Evolutionary conservation across 2,888 invertebrate species (phyloP).

Genomic region (Apotomis turbidana): DNA sequence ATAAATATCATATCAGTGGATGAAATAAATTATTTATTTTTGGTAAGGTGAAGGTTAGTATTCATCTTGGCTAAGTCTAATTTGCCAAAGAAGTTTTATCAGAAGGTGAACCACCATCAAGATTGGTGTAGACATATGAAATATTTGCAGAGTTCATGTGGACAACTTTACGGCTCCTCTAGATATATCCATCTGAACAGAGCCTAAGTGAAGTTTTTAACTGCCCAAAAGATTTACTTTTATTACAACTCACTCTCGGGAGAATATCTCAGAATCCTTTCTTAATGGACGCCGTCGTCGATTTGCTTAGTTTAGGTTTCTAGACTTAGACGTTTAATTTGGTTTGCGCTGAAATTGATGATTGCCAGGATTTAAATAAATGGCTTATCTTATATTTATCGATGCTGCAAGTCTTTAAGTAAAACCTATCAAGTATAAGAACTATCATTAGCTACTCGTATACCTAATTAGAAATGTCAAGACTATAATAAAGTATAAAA

Average conservation of each 20-base stretch:
- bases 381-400: not conserved
- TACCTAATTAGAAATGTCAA: too few species aligned
- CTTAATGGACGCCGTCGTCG: not conserved
- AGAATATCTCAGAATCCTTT: not conserved
- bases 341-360: conserved; percentile 6
- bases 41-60: too few species aligned
- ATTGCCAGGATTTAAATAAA: not conserved
- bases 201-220: not conserved
- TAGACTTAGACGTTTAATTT: conserved; percentile 10
- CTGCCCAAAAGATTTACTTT: conserved; percentile 1
- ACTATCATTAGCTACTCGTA: too few species aligned
- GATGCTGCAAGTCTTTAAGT: not conserved
- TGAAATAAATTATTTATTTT: too few species aligned
- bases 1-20: too few species aligned
- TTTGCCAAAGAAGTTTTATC: too few species aligned
- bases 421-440: too few species aligned
- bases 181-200: not conserved
- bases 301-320: conserved; percentile 9
- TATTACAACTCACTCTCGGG: not conserved
- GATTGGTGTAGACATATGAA: too few species aligned
- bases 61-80: too few species aligned
- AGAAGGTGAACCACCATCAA: too few species aligned
- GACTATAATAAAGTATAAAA: too few species aligned
- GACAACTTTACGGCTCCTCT: not conserved
- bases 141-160: not conserved